Conservation (phyloP, 1,140 invertebrate species). For the Bicyclus anynana region DNA sequence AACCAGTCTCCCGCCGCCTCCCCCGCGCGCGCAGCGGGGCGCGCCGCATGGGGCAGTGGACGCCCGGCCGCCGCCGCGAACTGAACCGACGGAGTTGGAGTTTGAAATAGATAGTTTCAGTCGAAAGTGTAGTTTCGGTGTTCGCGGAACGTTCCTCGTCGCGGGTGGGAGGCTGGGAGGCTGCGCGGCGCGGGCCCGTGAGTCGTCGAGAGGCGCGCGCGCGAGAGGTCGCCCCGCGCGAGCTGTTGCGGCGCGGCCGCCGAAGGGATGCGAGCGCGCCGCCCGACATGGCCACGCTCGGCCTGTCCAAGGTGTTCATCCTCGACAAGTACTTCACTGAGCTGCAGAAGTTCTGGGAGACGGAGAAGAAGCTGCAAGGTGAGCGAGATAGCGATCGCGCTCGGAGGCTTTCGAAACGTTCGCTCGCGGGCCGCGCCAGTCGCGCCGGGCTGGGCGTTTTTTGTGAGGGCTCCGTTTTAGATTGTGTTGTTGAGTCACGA, state of each 20-base stretch:
- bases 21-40: conserved; percentile 21
- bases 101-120: no score
- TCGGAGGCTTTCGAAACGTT: conserved; percentile 29
- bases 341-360: conserved; percentile 97
- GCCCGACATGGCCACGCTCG: conserved; percentile 90
- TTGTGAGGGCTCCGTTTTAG: conserved; percentile 17
- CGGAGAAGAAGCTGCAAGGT: conserved; percentile 97
- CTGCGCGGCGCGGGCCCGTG: conserved; percentile 16
- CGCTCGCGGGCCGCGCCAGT: no score
- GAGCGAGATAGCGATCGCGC: conserved; percentile 58
- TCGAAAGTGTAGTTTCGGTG: conserved; percentile 2
- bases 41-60: no score
- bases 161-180: conserved; percentile 13
- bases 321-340: conserved; percentile 98
- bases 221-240: conserved; percentile 45
- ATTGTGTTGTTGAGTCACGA: conserved; percentile 25
- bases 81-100: no score
- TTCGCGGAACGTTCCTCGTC: conserved; percentile 15
- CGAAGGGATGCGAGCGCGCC: conserved; percentile 65
- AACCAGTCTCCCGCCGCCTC: conserved; percentile 44
- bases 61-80: neutral
- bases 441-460: no score
- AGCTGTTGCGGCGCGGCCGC: conserved; percentile 59
- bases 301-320: conserved; percentile 97
- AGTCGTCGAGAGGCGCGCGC: conserved; percentile 45